These are phyloP conservation scores for Sarcophilus harrisii DNA, from an alignment of 2,797 vertebrate genomes.

Conservation along the genomic window DNA sequence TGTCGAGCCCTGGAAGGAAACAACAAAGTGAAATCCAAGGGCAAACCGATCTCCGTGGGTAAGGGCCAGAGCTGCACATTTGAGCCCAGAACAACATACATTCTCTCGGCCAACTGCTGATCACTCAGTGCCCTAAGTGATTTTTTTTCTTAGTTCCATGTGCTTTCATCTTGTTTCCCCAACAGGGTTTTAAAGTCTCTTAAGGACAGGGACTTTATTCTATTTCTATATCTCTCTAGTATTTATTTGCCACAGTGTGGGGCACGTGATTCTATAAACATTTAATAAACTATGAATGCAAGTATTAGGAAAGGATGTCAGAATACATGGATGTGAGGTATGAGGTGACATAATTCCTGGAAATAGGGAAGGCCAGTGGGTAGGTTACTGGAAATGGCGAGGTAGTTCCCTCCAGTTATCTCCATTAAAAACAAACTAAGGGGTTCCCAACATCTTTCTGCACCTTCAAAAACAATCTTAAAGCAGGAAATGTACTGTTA, in stretches of 20 bases:
- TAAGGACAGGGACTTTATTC: background rate
- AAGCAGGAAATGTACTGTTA: background rate
- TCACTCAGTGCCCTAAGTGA: background rate
- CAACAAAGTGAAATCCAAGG: background rate
- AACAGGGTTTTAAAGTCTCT: background rate
- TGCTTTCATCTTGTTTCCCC: background rate
- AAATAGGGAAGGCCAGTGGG: background rate
- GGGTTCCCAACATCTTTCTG: background rate
- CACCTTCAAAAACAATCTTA: background rate
- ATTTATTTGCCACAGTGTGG: background rate
- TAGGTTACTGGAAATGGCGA: background rate
- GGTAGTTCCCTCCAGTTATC: background rate
- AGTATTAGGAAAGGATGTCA: background rate
- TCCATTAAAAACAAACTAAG: background rate
- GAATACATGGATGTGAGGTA: background rate
- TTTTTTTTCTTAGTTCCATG: background rate
- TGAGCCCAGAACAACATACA: background rate
- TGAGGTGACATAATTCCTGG: background rate
- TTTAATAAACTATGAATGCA: background rate
- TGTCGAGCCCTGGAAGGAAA: slow-evolving; percentile 83
- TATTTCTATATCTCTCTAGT: background rate
- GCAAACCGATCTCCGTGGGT: background rate
- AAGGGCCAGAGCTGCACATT: background rate
- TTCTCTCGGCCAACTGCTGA: background rate
- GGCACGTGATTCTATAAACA: background rate